Evolutionary conservation across 1,140 invertebrate species (phyloP).

Genomic region (Euwallacea fornicatus): DNA sequence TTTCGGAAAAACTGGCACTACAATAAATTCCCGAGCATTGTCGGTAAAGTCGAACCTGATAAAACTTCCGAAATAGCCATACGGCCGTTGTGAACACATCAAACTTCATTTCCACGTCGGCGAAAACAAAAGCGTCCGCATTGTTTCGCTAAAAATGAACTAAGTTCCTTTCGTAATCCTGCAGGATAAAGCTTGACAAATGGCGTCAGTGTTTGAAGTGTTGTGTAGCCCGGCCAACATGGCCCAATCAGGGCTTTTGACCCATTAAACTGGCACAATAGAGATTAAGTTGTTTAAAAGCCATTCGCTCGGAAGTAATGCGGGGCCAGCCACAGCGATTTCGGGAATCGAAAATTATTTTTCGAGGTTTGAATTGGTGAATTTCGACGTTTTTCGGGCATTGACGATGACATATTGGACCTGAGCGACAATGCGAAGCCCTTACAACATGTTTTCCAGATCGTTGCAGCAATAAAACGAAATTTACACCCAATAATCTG

Average conservation of each 20-base stretch:
- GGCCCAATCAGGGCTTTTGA: slow-evolving; percentile 39
- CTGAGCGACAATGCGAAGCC: too few species aligned
- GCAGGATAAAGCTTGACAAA: slow-evolving; percentile 38
- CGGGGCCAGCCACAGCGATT: slow-evolving; percentile 12
- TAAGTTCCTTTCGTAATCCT: slow-evolving; percentile 35
- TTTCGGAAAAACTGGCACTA: too few species aligned
- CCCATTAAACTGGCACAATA: slow-evolving; percentile 41
- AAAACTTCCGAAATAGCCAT: slow-evolving; percentile 3
- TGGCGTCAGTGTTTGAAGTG: slow-evolving; percentile 39
- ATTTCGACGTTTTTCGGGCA: neutral
- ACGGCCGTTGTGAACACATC: slow-evolving; percentile 18
- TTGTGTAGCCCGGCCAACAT: slow-evolving; percentile 32
- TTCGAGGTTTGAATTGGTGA: neutral
- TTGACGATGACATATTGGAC: too few species aligned
- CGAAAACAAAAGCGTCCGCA: slow-evolving; percentile 31
- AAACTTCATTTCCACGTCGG: slow-evolving; percentile 23
- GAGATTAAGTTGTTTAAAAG: slow-evolving; percentile 41
- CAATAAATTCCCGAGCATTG: too few species aligned
- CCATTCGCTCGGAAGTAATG: slow-evolving; percentile 38
- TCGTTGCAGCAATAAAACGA: slow-evolving; percentile 11
- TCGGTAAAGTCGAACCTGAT: too few species aligned
- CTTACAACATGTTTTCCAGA: slow-evolving; percentile 6
- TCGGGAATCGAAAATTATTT: slow-evolving; percentile 34
- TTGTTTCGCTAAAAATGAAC: slow-evolving; percentile 36
- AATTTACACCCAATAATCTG: slow-evolving; percentile 23